These are phyloP conservation scores for Grapholita molesta DNA, from an alignment of 1,140 invertebrate genomes.

Conservation along the genomic window DNA sequence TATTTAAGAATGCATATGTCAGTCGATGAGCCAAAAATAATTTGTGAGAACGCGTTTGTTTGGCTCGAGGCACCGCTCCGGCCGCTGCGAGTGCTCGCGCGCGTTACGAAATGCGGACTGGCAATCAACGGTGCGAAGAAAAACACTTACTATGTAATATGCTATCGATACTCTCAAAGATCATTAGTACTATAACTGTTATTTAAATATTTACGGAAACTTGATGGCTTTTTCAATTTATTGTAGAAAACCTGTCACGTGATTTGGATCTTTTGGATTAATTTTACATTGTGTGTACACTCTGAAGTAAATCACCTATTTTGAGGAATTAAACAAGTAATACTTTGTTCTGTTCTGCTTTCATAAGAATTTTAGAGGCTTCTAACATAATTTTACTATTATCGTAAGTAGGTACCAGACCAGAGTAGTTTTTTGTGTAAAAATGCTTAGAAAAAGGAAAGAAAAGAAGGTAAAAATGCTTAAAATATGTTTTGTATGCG, in stretches of 20 bases:
- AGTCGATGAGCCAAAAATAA: conserved; percentile 51
- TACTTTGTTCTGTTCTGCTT: too few relatives aligned
- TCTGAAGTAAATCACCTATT: too few relatives aligned
- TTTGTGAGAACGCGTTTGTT: conserved; percentile 21
- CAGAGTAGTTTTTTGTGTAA: too few relatives aligned
- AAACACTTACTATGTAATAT: conserved; percentile 24
- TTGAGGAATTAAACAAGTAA: too few relatives aligned
- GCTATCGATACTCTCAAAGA: conserved; percentile 23
- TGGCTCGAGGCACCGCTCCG: neutral
- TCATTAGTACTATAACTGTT: neutral
- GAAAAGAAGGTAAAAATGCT: too few relatives aligned
- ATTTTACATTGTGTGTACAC: neutral
- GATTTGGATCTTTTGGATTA: neutral
- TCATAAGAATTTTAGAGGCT: too few relatives aligned
- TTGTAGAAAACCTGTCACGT: neutral
- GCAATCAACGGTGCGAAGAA: conserved; percentile 54
- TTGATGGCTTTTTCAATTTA: too few relatives aligned
- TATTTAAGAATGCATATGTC: conserved; percentile 36
- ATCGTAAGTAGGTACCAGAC: too few relatives aligned
- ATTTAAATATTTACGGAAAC: too few relatives aligned
- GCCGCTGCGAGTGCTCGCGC: conserved; percentile 40
- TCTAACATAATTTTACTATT: too few relatives aligned
- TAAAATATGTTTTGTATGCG: too few relatives aligned
- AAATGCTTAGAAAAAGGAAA: too few relatives aligned
- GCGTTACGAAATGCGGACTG: conserved; percentile 44